phyloP scores from a whole-genome alignment of 2,113 vertebrate species.

The Zosterops pallidus region DNA sequence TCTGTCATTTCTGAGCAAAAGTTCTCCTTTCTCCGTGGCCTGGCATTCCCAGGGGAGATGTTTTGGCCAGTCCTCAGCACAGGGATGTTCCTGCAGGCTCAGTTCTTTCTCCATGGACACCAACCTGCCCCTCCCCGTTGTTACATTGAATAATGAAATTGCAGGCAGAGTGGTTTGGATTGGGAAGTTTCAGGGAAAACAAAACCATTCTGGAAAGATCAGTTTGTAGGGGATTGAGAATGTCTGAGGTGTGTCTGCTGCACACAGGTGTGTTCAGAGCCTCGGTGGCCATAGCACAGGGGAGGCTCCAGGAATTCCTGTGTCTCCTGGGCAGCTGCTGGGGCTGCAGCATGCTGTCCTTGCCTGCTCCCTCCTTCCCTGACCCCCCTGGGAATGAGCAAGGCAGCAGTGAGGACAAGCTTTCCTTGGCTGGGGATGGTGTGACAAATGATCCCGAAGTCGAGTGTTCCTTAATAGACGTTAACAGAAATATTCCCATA shows the following conservation, averaged over 20 bases:
- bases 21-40: slow-evolving; percentile 19
- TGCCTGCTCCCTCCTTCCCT: background rate
- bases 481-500: slow-evolving; percentile 38
- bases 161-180: slow-evolving; percentile 20
- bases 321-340: slow-evolving; percentile 10
- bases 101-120: slow-evolving; percentile 8
- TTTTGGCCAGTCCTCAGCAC: background rate
- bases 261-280: slow-evolving; percentile 16
- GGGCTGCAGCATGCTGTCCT: slow-evolving; percentile 2
- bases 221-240: background rate
- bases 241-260: background rate
- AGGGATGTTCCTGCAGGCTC: slow-evolving; percentile 6
- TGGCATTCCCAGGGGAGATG: background rate
- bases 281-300: background rate
- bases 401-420: slow-evolving; percentile 13
- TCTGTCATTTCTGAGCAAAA: slow-evolving; percentile 69
- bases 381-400: background rate
- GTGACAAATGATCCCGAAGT: background rate
- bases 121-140: background rate
- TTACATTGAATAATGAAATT: background rate
- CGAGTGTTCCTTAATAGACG: background rate
- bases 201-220: background rate
- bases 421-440: background rate
- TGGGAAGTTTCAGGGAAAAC: background rate
- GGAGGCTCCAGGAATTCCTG: background rate